These are phyloP conservation scores for Dryocosmus kuriphilus DNA, from an alignment of 2,888 invertebrate genomes.

Conservation along the genomic window DNA sequence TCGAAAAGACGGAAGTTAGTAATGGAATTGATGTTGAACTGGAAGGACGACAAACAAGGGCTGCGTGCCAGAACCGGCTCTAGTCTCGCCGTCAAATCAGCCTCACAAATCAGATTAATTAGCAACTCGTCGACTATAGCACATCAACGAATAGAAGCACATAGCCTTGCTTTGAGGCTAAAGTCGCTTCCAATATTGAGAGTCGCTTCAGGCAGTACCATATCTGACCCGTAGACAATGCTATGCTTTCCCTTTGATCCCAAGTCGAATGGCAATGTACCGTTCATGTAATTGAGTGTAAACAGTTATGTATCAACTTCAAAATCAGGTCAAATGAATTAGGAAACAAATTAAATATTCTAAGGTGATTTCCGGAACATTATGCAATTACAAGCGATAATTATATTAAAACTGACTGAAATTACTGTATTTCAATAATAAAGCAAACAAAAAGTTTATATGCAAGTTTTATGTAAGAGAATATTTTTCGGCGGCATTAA, in stretches of 20 bases:
- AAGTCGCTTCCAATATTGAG: slow-evolving; percentile 56
- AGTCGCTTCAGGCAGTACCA: slow-evolving; percentile 52
- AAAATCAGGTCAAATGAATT: slow-evolving; percentile 41
- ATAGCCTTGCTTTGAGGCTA: slow-evolving; percentile 60
- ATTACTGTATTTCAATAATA: too few relatives aligned
- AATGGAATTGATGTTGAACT: slow-evolving; percentile 54
- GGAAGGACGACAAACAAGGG: slow-evolving; percentile 56
- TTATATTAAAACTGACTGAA: too few relatives aligned
- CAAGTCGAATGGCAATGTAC: slow-evolving; percentile 55
- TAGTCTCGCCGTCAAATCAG: slow-evolving; percentile 48
- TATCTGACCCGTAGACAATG: slow-evolving; percentile 29
- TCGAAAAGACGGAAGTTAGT: slow-evolving; percentile 46
- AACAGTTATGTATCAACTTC: slow-evolving; percentile 39
- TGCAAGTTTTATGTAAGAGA: too few relatives aligned
- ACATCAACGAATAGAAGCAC: slow-evolving; percentile 58
- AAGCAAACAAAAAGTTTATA: too few relatives aligned
- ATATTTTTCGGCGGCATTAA: too few relatives aligned
- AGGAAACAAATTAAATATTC: not conserved
- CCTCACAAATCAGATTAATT: slow-evolving; percentile 63
- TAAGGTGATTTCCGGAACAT: not conserved
- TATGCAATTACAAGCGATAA: not conserved
- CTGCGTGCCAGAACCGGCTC: slow-evolving; percentile 50
- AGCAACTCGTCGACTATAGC: slow-evolving; percentile 48
- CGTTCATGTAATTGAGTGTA: slow-evolving; percentile 57
- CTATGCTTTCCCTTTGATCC: slow-evolving; percentile 57